A percentile compares a stretch with the other conserved stretches of the same genome.
phyloP scores from a whole-genome alignment of 2,113 vertebrate species.

The Ellobius talpinus region DNA sequence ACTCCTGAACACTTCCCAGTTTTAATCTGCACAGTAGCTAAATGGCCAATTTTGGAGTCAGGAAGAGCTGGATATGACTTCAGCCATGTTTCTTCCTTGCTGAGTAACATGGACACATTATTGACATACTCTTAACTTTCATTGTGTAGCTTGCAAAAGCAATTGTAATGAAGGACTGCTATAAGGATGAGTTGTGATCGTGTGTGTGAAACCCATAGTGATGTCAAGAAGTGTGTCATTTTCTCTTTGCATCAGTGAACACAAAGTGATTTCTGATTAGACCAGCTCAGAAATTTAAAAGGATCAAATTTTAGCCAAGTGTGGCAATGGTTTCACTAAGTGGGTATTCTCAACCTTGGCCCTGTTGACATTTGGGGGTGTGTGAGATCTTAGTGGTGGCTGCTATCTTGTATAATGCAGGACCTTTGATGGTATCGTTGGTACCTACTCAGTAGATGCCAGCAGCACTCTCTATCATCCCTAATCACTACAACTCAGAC shows the following conservation, averaged over 20 bases:
- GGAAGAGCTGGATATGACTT: neutral
- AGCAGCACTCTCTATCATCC: neutral
- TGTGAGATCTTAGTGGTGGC: neutral
- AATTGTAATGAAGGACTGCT: neutral
- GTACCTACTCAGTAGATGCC: neutral
- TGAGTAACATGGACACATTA: neutral
- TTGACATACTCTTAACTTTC: neutral
- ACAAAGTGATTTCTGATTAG: neutral
- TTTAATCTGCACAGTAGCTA: neutral
- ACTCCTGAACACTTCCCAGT: neutral
- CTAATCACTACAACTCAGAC: neutral
- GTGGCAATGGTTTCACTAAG: neutral
- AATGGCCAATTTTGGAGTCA: neutral
- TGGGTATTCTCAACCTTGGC: neutral
- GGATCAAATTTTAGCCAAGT: neutral
- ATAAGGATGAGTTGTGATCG: neutral
- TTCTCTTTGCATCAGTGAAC: neutral
- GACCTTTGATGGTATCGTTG: neutral
- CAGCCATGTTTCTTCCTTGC: neutral
- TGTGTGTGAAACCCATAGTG: neutral
- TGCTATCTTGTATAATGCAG: neutral
- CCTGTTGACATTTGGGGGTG: neutral
- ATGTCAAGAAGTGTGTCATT: neutral
- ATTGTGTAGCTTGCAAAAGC: constrained; percentile 12
- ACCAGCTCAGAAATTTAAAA: neutral